Base-by-base conservation (phyloP, 35 echinoderm and acorn worm genomes). In the Diadema setosum region DNA sequence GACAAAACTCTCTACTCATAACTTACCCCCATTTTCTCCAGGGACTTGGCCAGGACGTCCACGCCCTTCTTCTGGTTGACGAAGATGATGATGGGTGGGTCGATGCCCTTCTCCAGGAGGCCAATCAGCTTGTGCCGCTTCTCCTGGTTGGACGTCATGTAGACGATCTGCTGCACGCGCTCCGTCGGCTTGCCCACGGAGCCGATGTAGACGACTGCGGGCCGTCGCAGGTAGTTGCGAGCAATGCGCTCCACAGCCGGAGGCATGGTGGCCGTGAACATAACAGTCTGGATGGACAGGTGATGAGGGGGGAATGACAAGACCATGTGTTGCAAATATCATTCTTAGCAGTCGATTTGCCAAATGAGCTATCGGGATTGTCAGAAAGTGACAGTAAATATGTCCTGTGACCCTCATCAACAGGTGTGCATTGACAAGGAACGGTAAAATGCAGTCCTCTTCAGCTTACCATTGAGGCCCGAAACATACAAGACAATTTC, bases 261-360 rank as follows among this genome's bases (percentile, higher is more conserved):
- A 61, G 96, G 96, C 96, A 99, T 99, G 6, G 96, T 99, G 34
- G 96, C 96, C 29, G 96, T 99, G 60, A 99, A 99, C 96, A 99
- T 99, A 39, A 99, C 96, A 39, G 96, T 99, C 96, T 99, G 80
- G 41, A 33, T 31, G 18, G 5, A n/a, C 40, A 18, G 5, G 46
- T 34, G 26, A 17, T 45, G 25, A 5, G 39, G 48, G 25, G 3
- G 36, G 41, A 76, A 76, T 31, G 6, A n/a, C n/a, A n/a, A n/a
- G n/a, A n/a, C n/a, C n/a, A n/a, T n/a, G n/a, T n/a, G n/a, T n/a
- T n/a, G n/a, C n/a, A n/a, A n/a, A n/a, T n/a, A n/a, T n/a, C n/a
- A n/a, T n/a, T n/a, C n/a, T n/a, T n/a, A n/a, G n/a, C n/a, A n/a
- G n/a, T n/a, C n/a, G n/a, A n/a, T n/a, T n/a, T n/a, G n/a, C n/a